Base-by-base conservation (phyloP, 1,140 invertebrate species). In the Drosophila parvula region DNA sequence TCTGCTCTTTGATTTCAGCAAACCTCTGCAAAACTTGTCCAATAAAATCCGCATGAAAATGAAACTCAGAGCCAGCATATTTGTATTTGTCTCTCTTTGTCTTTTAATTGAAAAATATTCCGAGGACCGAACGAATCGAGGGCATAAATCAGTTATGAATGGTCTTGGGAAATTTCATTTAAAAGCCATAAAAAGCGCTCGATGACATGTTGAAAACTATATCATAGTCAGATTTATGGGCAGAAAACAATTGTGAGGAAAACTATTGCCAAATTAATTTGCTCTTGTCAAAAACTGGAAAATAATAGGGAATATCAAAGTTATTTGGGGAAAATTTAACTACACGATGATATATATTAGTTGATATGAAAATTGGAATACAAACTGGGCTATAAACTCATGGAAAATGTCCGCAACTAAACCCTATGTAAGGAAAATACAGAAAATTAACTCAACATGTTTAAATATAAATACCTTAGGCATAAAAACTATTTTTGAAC, bases 1-100 rank as follows among this genome's bases (percentile, higher is more conserved):
- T 74, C 41, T 58, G 80, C 38, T 74, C 74, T 88, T 51, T 69
- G 79, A 78, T 78, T 89, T 84, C 78, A 84, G 84, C 84, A 74
- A 62, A 74, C 45, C 78, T 84, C 44, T 59, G 84, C 84, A 81
- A 62, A 86, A 81, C 67, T 60, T 50, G 77, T 58, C 65, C 82
- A 77, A 82, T 77, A 58, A 64, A 76, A 56, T 57, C 36, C 65
- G 7, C 55, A 88, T 77, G 81, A 73, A 76, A 79, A 78, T 74
- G 74, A 86, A 79, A 74, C 61, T 51, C 61, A 30, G 55, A 40
- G 34, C 68, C 61, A 81, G 67, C 75, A 78, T 77, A 70, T 73
- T 76, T 63, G 59, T 53, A 27, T 76, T 57, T 53, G 53, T 51
- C 45, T 58, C 44, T 50, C 14, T 43, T 32, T 34, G 36, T 51